Percentiles rank a stretch among this genome's conserved stretches.
Conservation (phyloP, 1,140 invertebrate genomes). For the Musca vetustissima region DNA sequence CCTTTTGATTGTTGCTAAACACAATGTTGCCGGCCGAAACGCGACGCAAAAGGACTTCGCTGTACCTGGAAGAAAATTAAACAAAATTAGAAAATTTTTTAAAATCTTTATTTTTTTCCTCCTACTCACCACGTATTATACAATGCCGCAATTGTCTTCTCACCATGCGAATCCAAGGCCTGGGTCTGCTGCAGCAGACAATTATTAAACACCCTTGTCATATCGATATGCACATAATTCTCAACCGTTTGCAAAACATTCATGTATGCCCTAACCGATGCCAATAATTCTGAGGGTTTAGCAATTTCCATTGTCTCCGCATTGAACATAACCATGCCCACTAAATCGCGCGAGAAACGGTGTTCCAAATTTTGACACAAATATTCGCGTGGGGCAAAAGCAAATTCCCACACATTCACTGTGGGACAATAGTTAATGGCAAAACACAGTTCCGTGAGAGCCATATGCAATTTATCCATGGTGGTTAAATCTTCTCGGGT, state of each 20-base stretch:
- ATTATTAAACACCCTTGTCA: constrained; percentile 97
- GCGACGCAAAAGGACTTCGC: constrained; percentile 88
- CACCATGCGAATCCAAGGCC: constrained; percentile 90
- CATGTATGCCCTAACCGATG: constrained; percentile 95
- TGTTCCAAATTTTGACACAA: constrained; percentile 94
- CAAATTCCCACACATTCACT: constrained; percentile 98
- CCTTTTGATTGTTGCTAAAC: constrained; percentile 93
- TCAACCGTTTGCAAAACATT: constrained; percentile 98
- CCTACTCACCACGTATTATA: constrained; percentile 85
- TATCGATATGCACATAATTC: constrained; percentile 98
- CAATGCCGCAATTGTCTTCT: constrained; percentile 94
- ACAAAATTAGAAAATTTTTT: background rate
- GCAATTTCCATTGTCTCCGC: constrained; percentile 95
- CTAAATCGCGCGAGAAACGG: constrained; percentile 85
- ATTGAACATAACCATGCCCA: constrained; percentile 98
- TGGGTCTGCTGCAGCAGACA: constrained; percentile 98
- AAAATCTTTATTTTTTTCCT: too few species aligned
- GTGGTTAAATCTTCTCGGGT: constrained; percentile 95
- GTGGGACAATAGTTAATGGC: constrained; percentile 96
- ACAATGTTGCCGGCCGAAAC: constrained; percentile 95
- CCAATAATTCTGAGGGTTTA: constrained; percentile 96
- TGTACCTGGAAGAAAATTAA: constrained; percentile 62
- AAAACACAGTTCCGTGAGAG: constrained; percentile 94
- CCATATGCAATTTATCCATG: constrained; percentile 99
- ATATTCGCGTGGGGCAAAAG: constrained; percentile 97